Percentiles rank a stretch among this genome's conserved stretches.
These are phyloP conservation scores for Nothura maculosa DNA, from an alignment of 2,797 vertebrate genomes.

Conservation along the genomic window DNA sequence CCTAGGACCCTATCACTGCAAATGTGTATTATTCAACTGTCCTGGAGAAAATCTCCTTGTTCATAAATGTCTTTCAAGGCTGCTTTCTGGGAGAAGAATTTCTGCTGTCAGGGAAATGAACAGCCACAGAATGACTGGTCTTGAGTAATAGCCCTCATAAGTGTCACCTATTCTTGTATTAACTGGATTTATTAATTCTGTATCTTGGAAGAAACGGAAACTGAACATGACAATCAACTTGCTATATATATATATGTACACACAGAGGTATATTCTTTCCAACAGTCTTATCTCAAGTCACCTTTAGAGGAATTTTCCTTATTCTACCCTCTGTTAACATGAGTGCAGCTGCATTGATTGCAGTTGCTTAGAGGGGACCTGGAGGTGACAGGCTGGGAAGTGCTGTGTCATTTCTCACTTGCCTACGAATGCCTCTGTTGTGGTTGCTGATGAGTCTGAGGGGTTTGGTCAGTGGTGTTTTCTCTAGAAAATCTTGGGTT, in stretches of 20 bases:
- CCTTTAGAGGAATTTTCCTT: not conserved
- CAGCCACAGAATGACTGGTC: not conserved
- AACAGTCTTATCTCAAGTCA: not conserved
- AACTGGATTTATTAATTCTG: slow-evolving; percentile 20
- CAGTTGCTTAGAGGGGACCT: not conserved
- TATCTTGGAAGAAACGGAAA: not conserved
- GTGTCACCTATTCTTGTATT: slow-evolving; percentile 27
- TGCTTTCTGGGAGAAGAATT: not conserved
- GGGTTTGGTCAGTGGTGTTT: slow-evolving; percentile 20
- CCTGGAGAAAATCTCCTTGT: slow-evolving; percentile 1
- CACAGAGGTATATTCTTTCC: not conserved
- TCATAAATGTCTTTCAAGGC: not conserved
- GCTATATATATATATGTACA: not conserved
- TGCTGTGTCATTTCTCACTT: slow-evolving; percentile 49
- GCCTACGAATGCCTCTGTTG: not conserved
- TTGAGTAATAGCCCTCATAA: not conserved
- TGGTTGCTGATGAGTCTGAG: slow-evolving; percentile 7
- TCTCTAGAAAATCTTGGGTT: slow-evolving; percentile 47
- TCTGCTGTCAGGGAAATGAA: slow-evolving; percentile 14
- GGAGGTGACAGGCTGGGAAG: not conserved
- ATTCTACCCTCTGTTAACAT: not conserved
- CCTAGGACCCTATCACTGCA: not conserved
- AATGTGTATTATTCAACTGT: not conserved
- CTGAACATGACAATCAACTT: not conserved
- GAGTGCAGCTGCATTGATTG: not conserved